Base-by-base conservation (phyloP, 2,888 invertebrate species). In the Drosophila diplacantha region DNA sequence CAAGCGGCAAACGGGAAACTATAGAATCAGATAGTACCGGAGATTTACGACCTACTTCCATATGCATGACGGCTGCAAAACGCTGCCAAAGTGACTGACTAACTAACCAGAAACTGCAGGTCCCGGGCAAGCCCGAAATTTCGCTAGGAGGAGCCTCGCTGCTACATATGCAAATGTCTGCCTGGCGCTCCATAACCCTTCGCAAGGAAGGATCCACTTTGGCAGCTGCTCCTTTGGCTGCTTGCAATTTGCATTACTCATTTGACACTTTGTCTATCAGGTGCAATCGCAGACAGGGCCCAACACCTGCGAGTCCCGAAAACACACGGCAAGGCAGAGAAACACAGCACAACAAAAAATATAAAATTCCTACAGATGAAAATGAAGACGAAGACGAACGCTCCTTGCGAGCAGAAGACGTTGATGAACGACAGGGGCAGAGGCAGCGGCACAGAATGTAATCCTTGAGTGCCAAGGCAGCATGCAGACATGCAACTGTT, bases 21-120 rank as follows among this genome's bases (percentile, higher is more conserved):
- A 29, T 46, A 37, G 57, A 46, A 38, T 47, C 66, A 64, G 54
- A 72, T 68, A 65, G 69, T 59, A 64, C 46, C 56, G 66, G 57
- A 81, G 82, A 79, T 80, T 79, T 81, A 79, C 78, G 78, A 79
- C 82, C 80, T 73, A 82, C 77, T 79, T 79, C 76, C 80, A 71
- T 82, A 79, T 79, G 78, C 78, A 81, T 74, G 80, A 76, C 82
- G 76, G 82, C 80, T 79, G 81, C 62, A 63, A 70, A 66, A 63
- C 54, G 67, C 61, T 56, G 53, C 61, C 61, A 68, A 68, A 68
- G 69, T 55, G 67, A 68, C 61, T 73, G 71, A 75, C 81, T 81
- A 73, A 81, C 78, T 78, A 75, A 81, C 78, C 69, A 59, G 55
- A 49, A 49, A 67, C 52, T 67, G 46, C 37, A 44, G 35, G 22